Base-by-base conservation (phyloP, 1,140 invertebrate species). In the Macrobrachium nipponense region DNA sequence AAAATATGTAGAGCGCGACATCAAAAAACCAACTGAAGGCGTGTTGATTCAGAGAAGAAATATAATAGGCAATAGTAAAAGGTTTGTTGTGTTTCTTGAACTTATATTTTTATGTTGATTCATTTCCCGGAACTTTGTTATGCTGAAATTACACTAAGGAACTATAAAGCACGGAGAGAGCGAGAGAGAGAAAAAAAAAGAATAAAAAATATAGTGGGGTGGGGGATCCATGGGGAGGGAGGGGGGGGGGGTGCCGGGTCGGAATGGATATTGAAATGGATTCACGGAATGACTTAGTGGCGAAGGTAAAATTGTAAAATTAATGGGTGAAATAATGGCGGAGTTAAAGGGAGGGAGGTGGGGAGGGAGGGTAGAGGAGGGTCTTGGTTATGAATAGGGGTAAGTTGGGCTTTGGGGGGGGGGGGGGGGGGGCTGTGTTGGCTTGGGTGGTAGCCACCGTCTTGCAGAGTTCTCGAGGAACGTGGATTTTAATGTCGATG, bases 181-280 rank as follows among this genome's bases (percentile, higher is more conserved):
- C 43, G 70, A 36, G 70, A 73, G 70, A 73, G 23, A 73, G 36
- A 73, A 51, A 73, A 51, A 73, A 51, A 73, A 51, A 73, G 72
- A 73, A 18, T 36, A 36, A 36, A 36, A 36, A 36, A 36, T 36
- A 36, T 36, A 73, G 72, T 44, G 66, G 36, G 66, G 36, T 20
- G 36, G 66, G 36, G 66, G 11, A 27, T 23, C 20, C 20, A 3
- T 23, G 4, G 36, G 66, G 36, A 36, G 36, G 66, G 36, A 27
- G 36, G 36, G 66, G 36, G 4, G 36, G 66, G 36, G 10, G 36
- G 66, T 4, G 36, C 20, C 6, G 66, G 36, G 66, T 23, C 20
- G 36, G 66, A 70, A 36, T 23, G 66, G 36, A 36, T 23, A 36
- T 23, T 14, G 36, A n/a, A 70, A 11, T 23, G n/a, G 36, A 70